Evolutionary conservation across 2,797 vertebrate species (phyloP).

Genomic region (Oreonectes daqikongensis): DNA sequence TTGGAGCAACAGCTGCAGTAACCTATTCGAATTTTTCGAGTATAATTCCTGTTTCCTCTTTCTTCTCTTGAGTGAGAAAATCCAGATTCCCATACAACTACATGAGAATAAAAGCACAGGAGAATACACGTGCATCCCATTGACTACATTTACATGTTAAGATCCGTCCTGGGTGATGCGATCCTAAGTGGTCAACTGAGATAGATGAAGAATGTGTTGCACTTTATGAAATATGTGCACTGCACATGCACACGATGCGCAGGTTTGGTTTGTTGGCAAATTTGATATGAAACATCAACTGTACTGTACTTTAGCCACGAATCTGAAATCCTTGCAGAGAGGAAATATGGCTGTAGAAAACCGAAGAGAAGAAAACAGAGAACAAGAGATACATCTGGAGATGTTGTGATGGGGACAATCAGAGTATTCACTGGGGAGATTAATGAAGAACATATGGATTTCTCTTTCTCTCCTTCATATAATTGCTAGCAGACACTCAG

Average conservation of each 20-base stretch:
- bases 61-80: slow-evolving; percentile 44
- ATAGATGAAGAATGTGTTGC: no score
- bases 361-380: slow-evolving; percentile 32
- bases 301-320: background rate
- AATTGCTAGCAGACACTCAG: slow-evolving; percentile 22
- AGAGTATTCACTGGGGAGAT: slow-evolving; percentile 41
- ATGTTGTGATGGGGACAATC: slow-evolving; percentile 54
- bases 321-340: background rate
- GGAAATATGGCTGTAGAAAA: slow-evolving; percentile 37
- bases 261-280: no score
- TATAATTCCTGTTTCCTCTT: slow-evolving; percentile 42
- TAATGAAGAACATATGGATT: slow-evolving; percentile 49
- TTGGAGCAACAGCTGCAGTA: slow-evolving; percentile 26
- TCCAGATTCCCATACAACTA: slow-evolving; percentile 26
- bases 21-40: slow-evolving; percentile 38
- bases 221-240: no score
- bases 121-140: slow-evolving; percentile 1
- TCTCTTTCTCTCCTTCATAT: slow-evolving; percentile 18
- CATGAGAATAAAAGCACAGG: slow-evolving; percentile 21
- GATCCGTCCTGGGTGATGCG: slow-evolving; percentile 11
- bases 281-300: background rate
- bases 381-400: slow-evolving; percentile 51
- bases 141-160: background rate
- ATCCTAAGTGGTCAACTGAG: no score
- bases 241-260: no score